Conservation (phyloP, 2,113 vertebrate species). For the Rhinopomastus cyanomelas region DNA sequence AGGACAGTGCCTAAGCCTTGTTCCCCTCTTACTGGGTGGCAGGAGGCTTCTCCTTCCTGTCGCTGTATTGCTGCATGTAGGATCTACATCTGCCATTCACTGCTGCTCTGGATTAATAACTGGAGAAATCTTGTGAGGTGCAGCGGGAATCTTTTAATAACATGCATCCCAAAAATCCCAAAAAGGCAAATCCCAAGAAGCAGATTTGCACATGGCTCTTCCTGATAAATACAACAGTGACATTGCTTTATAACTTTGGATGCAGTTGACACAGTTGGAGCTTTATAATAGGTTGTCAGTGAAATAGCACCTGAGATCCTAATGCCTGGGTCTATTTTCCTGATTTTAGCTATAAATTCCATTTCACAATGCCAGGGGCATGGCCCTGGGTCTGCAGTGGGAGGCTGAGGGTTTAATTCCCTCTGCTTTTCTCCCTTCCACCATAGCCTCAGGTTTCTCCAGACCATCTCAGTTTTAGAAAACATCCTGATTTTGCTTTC, state of each 20-base stretch:
- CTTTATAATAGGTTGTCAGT: slow-evolving; percentile 53
- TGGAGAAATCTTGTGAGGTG: not conserved
- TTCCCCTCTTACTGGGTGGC: not conserved
- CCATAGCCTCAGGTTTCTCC: not conserved
- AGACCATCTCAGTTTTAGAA: not conserved
- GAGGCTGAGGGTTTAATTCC: not conserved
- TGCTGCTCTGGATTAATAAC: not conserved
- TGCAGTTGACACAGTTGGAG: slow-evolving; percentile 55
- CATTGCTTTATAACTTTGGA: slow-evolving; percentile 51
- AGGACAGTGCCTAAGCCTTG: not conserved
- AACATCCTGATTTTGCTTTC: not conserved
- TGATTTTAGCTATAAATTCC: slow-evolving; percentile 20
- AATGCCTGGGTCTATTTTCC: slow-evolving; percentile 26
- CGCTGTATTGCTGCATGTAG: not conserved
- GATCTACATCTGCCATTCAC: not conserved
- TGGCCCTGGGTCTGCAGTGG: not conserved
- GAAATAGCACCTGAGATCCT: slow-evolving; percentile 37
- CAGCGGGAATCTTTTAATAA: slow-evolving; percentile 22
- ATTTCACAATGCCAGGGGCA: not conserved
- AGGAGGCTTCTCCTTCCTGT: not conserved
- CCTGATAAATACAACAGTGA: slow-evolving; percentile 45
- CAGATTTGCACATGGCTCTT: slow-evolving; percentile 32
- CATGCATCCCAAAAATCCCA: not conserved
- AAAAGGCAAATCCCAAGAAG: not conserved
- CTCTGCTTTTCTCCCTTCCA: not conserved